phyloP scores from a whole-genome alignment of 2,113 vertebrate species.

The Ascaphus truei region DNA sequence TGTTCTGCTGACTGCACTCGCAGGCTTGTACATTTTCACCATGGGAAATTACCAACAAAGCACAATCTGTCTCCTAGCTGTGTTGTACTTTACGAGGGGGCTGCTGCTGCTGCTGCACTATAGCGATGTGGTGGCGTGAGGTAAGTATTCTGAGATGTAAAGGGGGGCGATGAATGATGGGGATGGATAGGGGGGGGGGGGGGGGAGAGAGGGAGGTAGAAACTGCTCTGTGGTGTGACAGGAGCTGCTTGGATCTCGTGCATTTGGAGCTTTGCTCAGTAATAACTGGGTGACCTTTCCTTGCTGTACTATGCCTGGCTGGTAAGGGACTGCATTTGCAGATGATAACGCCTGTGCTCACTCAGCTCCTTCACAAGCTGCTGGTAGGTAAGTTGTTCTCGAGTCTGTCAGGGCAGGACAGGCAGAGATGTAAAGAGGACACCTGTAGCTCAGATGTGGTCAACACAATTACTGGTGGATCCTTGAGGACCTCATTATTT shows the following conservation, averaged over 20 bases:
- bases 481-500: constrained; percentile 77
- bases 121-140: too few relatives aligned
- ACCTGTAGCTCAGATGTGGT: constrained; percentile 94
- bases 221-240: constrained; percentile 60
- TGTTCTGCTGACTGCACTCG: too few relatives aligned
- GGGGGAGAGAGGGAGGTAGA: constrained; percentile 67
- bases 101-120: too few relatives aligned
- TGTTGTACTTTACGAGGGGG: too few relatives aligned
- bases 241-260: constrained; percentile 59
- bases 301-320: constrained; percentile 75
- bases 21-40: too few relatives aligned
- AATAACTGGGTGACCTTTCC: constrained; percentile 82
- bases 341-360: constrained; percentile 71
- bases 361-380: constrained; percentile 65
- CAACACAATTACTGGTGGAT: constrained; percentile 63
- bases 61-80: too few relatives aligned
- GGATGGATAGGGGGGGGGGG: constrained; percentile 39
- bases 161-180: too few relatives aligned
- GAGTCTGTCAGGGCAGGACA: constrained; percentile 56
- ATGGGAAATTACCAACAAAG: too few relatives aligned
- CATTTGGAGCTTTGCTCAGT: constrained; percentile 50
- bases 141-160: neutral
- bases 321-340: constrained; percentile 74
- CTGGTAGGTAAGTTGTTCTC: constrained; percentile 77
- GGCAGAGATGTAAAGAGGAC: constrained; percentile 62